phyloP scores from a whole-genome alignment of 2,113 vertebrate genomes.

The Dermatemys mawii region DNA sequence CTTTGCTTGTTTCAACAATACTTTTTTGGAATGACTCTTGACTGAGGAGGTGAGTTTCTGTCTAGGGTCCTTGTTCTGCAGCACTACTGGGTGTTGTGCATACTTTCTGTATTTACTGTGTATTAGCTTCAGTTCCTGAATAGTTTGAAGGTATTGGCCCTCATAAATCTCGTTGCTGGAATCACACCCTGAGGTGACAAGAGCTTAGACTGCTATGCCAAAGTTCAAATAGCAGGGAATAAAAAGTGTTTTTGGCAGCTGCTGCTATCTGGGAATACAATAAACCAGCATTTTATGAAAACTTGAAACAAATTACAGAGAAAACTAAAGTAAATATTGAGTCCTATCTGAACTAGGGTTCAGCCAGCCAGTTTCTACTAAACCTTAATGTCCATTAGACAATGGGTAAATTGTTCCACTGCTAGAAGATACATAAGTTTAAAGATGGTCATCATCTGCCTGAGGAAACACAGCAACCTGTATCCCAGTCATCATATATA shows the following conservation, averaged over 20 bases:
- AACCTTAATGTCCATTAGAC: not conserved
- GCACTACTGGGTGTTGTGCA: not conserved
- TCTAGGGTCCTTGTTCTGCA: not conserved
- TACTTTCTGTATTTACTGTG: not conserved
- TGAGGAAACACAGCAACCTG: constrained; percentile 15
- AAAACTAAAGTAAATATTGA: constrained; percentile 18
- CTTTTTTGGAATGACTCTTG: not conserved
- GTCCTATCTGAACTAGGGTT: not conserved
- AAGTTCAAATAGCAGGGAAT: constrained; percentile 34
- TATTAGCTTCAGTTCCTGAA: not conserved
- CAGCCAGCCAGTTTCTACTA: not conserved
- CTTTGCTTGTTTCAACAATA: not conserved
- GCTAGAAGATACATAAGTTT: not conserved
- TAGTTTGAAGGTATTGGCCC: not conserved
- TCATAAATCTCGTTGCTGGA: constrained; percentile 20
- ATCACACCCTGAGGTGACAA: constrained; percentile 22
- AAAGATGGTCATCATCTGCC: not conserved
- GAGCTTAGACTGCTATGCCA: constrained; percentile 6
- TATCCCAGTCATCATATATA: not conserved
- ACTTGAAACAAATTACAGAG: not conserved
- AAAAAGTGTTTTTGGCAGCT: not conserved
- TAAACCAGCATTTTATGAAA: constrained; percentile 18
- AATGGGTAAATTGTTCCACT: constrained; percentile 17
- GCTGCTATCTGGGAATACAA: not conserved
- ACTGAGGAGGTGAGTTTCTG: not conserved